Conservation (phyloP, 2,113 vertebrate species). For the Siniperca chuatsi region DNA sequence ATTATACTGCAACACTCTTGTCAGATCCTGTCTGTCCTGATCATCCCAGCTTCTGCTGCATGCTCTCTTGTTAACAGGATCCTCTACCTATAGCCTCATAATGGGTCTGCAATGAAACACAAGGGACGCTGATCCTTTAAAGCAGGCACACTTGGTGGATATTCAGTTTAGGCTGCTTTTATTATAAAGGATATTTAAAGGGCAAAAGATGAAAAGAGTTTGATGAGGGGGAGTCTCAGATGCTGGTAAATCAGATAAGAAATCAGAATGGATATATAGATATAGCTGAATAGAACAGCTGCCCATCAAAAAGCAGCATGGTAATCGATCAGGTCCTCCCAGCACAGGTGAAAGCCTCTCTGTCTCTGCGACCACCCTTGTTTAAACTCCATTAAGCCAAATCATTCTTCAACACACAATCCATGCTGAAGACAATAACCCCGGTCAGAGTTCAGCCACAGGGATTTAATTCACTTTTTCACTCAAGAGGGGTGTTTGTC, state of each 20-base stretch:
- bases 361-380: background rate
- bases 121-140: slow-evolving; percentile 7
- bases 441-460: slow-evolving; percentile 5
- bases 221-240: background rate
- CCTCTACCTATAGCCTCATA: no score
- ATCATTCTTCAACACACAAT: background rate
- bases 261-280: background rate
- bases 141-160: background rate
- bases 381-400: slow-evolving; percentile 11
- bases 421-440: background rate
- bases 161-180: background rate
- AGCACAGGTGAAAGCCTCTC: slow-evolving; percentile 12
- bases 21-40: slow-evolving; percentile 33
- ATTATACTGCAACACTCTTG: slow-evolving; percentile 51
- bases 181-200: background rate
- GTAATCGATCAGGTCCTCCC: slow-evolving; percentile 25
- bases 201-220: background rate
- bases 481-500: slow-evolving; percentile 16
- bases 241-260: background rate
- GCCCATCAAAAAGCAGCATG: background rate
- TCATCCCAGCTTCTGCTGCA: slow-evolving; percentile 13
- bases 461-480: slow-evolving; percentile 31
- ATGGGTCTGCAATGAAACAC: slow-evolving; percentile 11
- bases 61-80: background rate
- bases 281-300: background rate